Percentiles rank a stretch among this genome's conserved stretches.
Evolutionary conservation across 2,797 vertebrate species (phyloP).

Genomic region (Capromys pilorides): DNA sequence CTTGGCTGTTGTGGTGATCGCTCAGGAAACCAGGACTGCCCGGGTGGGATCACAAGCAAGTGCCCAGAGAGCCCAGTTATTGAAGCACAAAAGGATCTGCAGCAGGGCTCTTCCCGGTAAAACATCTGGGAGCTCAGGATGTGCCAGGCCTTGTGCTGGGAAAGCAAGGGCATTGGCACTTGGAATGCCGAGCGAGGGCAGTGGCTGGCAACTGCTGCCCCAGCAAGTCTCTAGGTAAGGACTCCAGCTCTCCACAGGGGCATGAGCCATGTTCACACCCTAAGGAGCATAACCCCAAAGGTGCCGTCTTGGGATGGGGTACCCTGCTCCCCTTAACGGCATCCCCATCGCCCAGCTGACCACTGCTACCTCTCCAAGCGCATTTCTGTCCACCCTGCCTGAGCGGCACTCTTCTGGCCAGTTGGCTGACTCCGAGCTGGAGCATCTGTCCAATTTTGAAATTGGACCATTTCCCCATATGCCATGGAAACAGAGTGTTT

Average conservation of each 20-base stretch:
- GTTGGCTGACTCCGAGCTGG: neutral
- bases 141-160: neutral
- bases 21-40: neutral
- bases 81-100: neutral
- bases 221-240: neutral
- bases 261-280: accelerated
- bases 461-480: neutral
- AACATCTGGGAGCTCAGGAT: accelerated
- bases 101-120: neutral
- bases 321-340: no score
- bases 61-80: neutral
- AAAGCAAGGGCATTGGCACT: neutral
- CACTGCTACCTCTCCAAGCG: neutral
- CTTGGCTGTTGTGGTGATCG: neutral
- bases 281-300: neutral
- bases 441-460: neutral
- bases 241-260: accelerated
- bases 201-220: neutral
- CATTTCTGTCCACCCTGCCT: neutral
- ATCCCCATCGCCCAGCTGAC: accelerated
- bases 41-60: neutral
- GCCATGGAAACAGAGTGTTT: neutral
- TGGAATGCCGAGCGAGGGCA: neutral
- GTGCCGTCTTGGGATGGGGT: neutral
- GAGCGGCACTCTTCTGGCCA: accelerated